These are phyloP conservation scores for Aplysina aerophoba DNA, from an alignment of 37 sponge, comb jelly and placozoan species.

Conservation along the genomic window DNA sequence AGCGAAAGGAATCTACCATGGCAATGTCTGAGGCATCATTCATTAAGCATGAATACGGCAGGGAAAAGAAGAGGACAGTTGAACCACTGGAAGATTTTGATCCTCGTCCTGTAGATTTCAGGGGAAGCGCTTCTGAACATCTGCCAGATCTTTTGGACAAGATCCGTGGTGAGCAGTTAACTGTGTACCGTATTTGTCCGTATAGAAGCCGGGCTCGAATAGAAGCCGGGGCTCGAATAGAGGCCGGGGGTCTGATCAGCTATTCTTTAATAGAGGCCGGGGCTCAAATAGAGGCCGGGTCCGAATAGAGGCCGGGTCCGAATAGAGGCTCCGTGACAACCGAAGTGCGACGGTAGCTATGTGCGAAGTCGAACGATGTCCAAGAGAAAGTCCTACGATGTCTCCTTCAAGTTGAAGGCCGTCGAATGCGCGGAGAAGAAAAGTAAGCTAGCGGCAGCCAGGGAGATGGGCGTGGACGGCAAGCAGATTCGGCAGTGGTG, in stretches of 20 bases:
- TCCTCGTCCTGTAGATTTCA: conserved; percentile 54
- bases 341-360: too few relatives aligned
- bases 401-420: conserved; percentile 22
- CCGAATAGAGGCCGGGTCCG: too few relatives aligned
- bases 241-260: too few relatives aligned
- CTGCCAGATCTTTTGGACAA: conserved; percentile 47
- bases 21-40: conserved; percentile 39
- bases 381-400: not conserved
- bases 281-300: too few relatives aligned
- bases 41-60: conserved; percentile 51
- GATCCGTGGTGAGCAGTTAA: conserved; percentile 37
- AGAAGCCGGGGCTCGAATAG: too few relatives aligned
- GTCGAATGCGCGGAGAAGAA: conserved; percentile 19
- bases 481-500: conserved; percentile 39
- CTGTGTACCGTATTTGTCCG: too few relatives aligned
- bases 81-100: conserved; percentile 50
- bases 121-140: conserved; percentile 15
- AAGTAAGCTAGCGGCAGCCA: not conserved
- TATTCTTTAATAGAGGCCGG: too few relatives aligned
- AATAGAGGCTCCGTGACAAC: too few relatives aligned
- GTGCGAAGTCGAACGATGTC: too few relatives aligned
- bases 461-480: conserved; percentile 22
- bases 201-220: too few relatives aligned
- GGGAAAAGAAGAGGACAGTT: conserved; percentile 28
- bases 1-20: conserved; percentile 45